Evolutionary conservation across 2,888 invertebrate genomes (phyloP).

Genomic region (Cancer borealis): DNA sequence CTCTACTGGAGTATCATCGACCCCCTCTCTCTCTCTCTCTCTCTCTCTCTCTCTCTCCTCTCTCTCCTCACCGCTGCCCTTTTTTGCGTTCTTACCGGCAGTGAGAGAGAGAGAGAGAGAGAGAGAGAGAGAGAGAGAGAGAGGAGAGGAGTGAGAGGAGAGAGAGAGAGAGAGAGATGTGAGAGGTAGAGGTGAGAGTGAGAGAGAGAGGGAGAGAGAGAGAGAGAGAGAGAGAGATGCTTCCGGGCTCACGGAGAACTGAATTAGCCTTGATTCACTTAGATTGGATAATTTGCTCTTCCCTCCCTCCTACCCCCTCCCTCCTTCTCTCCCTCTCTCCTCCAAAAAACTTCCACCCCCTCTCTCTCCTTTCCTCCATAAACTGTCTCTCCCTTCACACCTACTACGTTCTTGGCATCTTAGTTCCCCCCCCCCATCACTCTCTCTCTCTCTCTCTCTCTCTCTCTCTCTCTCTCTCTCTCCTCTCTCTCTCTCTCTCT

Average conservation of each 20-base stretch:
- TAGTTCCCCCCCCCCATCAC: not conserved
- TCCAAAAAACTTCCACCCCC: not conserved
- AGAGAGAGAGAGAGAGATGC: constrained; percentile 47
- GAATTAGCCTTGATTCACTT: not conserved
- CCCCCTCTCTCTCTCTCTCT: constrained; percentile 44
- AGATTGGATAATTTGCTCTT: constrained; percentile 9
- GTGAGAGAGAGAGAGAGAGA: not conserved
- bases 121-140: constrained; percentile 56
- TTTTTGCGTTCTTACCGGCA: too few relatives aligned
- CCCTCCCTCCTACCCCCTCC: not conserved
- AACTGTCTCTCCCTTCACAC: not conserved
- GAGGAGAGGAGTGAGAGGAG: too few relatives aligned
- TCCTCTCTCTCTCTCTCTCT: not conserved
- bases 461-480: not conserved
- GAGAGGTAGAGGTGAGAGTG: constrained; percentile 54
- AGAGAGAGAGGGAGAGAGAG: constrained; percentile 53
- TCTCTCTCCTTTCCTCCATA: not conserved
- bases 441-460: not conserved
- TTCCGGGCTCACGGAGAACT: constrained; percentile 5
- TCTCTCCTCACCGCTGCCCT: not conserved
- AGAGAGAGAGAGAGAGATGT: constrained; percentile 54
- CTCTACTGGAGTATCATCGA: not conserved
- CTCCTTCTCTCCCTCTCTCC: not conserved
- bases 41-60: not conserved
- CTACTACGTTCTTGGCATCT: not conserved